Conservation (phyloP, 2,113 vertebrate species). For the Podarcis muralis region DNA sequence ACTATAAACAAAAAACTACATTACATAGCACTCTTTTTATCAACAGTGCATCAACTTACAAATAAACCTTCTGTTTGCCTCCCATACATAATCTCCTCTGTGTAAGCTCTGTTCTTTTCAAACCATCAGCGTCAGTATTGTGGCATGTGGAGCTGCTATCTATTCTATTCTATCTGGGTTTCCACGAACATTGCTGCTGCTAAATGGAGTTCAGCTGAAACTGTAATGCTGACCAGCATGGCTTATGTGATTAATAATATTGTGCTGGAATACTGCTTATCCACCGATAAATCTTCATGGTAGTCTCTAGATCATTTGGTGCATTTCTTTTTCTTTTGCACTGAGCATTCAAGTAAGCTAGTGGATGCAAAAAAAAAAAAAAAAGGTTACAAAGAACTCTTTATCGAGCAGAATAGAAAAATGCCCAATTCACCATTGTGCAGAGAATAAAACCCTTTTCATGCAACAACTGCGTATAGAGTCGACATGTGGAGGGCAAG, state of each 20-base stretch:
- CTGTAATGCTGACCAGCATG: background rate
- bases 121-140: background rate
- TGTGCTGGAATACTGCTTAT: background rate
- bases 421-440: background rate
- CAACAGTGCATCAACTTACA: background rate
- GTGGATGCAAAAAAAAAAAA: background rate
- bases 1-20: background rate
- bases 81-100: background rate
- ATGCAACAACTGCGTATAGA: background rate
- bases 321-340: rapidly evolving
- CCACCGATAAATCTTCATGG: background rate
- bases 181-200: constrained; percentile 42
- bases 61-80: background rate
- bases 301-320: background rate
- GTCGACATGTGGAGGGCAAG: background rate
- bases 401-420: background rate
- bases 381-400: background rate
- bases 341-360: background rate
- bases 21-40: background rate
- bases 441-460: background rate
- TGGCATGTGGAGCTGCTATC: background rate
- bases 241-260: background rate
- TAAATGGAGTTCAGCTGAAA: constrained; percentile 54
- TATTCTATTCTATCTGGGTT: constrained; percentile 47
- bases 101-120: background rate